A percentile compares a stretch with the other conserved stretches of the same genome.
Evolutionary conservation across 1,140 invertebrate species (phyloP).

Genomic region (Achroia grisella): DNA sequence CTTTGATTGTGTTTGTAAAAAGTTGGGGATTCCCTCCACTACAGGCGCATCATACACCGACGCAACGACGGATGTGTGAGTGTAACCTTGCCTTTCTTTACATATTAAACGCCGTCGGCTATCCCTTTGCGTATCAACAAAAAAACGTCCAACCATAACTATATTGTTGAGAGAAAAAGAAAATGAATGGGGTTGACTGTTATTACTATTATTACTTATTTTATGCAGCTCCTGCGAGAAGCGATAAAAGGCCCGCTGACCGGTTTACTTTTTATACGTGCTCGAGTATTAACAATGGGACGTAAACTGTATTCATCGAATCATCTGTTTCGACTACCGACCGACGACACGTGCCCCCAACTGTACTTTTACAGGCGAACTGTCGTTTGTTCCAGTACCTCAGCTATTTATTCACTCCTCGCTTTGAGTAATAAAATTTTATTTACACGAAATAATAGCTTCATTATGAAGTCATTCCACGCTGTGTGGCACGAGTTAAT

Average conservation of each 20-base stretch:
- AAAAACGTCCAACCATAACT: conserved; percentile 57
- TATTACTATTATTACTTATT: conserved; percentile 68
- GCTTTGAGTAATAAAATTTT: conserved; percentile 1
- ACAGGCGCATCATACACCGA: conserved; percentile 55
- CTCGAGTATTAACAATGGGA: conserved; percentile 64
- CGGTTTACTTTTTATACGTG: conserved; percentile 66
- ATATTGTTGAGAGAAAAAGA: conserved; percentile 61
- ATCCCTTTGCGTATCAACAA: conserved; percentile 70
- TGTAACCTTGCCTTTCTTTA: conserved; percentile 72
- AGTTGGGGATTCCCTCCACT: conserved; percentile 70
- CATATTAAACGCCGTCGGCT: conserved; percentile 71
- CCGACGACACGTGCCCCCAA: conserved; percentile 30
- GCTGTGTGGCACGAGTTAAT: no score
- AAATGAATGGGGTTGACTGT: conserved; percentile 67
- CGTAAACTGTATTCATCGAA: conserved; percentile 61
- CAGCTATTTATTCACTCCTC: not conserved
- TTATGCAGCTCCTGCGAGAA: conserved; percentile 52
- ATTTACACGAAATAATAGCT: not conserved
- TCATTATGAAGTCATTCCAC: not conserved
- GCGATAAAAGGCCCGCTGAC: conserved; percentile 64
- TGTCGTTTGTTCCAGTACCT: conserved; percentile 1
- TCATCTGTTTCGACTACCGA: conserved; percentile 45
- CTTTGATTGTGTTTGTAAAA: conserved; percentile 73
- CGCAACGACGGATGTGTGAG: conserved; percentile 50
- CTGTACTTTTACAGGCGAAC: conserved; percentile 3